Evolutionary conservation across 2,797 vertebrate species (phyloP).

Genomic region (Tachyglossus aculeatus): DNA sequence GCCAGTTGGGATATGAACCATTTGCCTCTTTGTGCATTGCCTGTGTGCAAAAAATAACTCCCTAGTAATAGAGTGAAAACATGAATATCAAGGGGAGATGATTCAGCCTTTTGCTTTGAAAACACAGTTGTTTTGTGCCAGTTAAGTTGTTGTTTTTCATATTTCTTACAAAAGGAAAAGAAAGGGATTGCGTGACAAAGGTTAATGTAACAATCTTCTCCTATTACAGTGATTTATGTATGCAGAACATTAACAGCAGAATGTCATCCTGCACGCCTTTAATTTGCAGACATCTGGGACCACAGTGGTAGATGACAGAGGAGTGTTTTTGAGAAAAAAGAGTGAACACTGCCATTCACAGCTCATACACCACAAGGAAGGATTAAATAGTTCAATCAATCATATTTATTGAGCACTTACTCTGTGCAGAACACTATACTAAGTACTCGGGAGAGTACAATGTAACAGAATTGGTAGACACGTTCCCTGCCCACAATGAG

Average conservation of each 20-base stretch:
- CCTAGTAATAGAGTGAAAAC: conserved; percentile 27
- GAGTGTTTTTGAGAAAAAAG: conserved; percentile 58
- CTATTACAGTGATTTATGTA: conserved; percentile 76
- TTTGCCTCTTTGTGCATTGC: not conserved
- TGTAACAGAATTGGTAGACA: too few species aligned
- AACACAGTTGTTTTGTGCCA: conserved; percentile 54
- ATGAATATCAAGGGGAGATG: conserved; percentile 16
- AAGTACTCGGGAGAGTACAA: too few species aligned
- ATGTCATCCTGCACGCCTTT: conserved; percentile 71
- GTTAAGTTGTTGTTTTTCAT: conserved; percentile 66
- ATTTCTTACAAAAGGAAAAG: conserved; percentile 68
- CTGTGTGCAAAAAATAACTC: conserved; percentile 12
- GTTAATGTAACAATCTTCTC: conserved; percentile 75
- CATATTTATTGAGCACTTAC: too few species aligned
- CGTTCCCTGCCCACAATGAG: too few species aligned
- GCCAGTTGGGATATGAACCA: conserved; percentile 14
- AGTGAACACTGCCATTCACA: conserved; percentile 65
- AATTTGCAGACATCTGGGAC: conserved; percentile 79
- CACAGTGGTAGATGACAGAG: conserved; percentile 75
- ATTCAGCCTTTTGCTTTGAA: conserved; percentile 54
- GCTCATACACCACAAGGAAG: conserved; percentile 51
- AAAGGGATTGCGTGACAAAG: conserved; percentile 60
- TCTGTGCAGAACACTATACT: too few species aligned
- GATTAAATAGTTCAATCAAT: conserved; percentile 54
- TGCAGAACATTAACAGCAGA: conserved; percentile 68